Percentiles rank a stretch among this genome's conserved stretches.
Evolutionary conservation across 2,888 invertebrate species (phyloP).

Genomic region (Pristionchus exspectatus): DNA sequence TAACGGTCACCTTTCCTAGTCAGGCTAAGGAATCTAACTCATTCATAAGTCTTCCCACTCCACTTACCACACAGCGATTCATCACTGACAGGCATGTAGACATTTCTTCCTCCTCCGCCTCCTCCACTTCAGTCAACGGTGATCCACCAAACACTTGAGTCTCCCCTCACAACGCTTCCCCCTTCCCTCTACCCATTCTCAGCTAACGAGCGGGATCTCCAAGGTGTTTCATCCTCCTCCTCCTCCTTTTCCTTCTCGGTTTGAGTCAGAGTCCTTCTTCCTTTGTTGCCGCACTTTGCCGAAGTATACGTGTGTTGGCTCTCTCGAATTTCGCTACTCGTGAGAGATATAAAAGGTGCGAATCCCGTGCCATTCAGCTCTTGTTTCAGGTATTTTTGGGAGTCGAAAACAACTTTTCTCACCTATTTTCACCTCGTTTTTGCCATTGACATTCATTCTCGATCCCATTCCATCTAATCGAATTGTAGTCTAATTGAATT

Average conservation of each 20-base stretch:
- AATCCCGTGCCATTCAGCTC: not conserved
- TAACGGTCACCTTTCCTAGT: too few relatives aligned
- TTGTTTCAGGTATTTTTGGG: not conserved
- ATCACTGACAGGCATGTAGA: not conserved
- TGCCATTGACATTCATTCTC: not conserved
- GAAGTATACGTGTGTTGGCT: not conserved
- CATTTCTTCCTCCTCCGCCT: not conserved
- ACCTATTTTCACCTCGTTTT: not conserved
- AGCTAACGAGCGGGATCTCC: slow-evolving; percentile 28
- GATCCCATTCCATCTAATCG: not conserved
- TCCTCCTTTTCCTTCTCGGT: not conserved
- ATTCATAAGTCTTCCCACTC: too few relatives aligned
- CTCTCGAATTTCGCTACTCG: not conserved
- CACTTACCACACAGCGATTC: not conserved
- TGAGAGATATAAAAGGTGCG: not conserved
- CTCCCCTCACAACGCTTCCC: not conserved
- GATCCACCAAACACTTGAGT: slow-evolving; percentile 12
- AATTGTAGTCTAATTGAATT: not conserved
- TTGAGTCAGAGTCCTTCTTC: not conserved
- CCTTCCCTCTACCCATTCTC: not conserved
- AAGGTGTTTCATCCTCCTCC: not conserved
- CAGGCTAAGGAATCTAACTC: too few relatives aligned
- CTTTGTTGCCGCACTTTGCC: not conserved
- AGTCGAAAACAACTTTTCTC: not conserved
- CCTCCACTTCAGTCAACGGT: not conserved